Conservation (phyloP, 2,113 vertebrate genomes). For the Marcusenius ussheri region DNA sequence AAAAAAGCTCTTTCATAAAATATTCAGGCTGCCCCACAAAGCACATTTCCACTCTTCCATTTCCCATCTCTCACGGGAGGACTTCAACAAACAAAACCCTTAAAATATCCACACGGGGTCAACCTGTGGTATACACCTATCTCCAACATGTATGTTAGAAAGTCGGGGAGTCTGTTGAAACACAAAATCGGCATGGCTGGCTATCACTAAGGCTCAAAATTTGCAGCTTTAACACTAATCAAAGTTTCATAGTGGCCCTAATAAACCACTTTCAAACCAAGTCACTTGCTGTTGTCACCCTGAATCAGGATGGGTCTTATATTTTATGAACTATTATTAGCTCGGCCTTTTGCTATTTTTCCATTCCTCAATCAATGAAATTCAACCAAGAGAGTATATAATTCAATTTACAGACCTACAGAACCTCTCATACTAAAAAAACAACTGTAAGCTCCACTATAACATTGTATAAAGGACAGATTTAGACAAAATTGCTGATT, state of each 20-base stretch:
- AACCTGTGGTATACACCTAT: not conserved
- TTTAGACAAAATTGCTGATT: not conserved
- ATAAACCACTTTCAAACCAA: constrained; percentile 6
- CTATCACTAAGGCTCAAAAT: not conserved
- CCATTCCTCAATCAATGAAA: not conserved
- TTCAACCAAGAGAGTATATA: not conserved
- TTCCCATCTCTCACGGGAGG: constrained; percentile 27
- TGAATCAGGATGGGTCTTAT: not conserved
- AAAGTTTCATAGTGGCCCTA: not conserved
- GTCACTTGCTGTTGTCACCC: constrained; percentile 12
- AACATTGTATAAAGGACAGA: not conserved
- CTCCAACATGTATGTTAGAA: not conserved
- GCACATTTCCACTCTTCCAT: constrained; percentile 30
- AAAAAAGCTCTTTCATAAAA: constrained; percentile 41
- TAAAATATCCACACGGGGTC: not conserved
- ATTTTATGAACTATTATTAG: constrained; percentile 17
- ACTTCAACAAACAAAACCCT: not conserved
- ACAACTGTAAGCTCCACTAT: not conserved
- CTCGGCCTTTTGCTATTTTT: not conserved
- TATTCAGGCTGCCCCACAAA: constrained; percentile 42
- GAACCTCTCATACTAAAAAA: not conserved
- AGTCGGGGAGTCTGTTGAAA: not conserved
- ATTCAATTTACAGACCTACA: not conserved
- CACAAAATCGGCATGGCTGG: not conserved
- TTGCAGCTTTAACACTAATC: not conserved